Conservation (phyloP, 2,113 vertebrate species). For the Eurystomus gularis region DNA sequence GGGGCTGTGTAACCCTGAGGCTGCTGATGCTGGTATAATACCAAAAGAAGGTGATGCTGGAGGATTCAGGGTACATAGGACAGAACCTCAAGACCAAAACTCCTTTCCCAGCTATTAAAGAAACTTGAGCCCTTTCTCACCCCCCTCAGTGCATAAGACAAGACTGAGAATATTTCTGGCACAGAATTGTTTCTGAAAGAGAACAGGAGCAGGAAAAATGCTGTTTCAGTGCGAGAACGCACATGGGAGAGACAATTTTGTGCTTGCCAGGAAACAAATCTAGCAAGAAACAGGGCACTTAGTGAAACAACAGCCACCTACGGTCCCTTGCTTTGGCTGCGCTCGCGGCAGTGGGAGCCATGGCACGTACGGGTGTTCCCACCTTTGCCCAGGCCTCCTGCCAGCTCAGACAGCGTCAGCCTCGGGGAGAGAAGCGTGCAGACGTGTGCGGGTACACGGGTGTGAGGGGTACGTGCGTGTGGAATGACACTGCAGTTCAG, state of each 20-base stretch:
- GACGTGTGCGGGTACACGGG: accelerated
- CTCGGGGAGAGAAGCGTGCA: neutral
- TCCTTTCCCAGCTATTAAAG: neutral
- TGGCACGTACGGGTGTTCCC: accelerated
- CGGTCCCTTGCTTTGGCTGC: neutral
- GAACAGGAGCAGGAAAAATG: neutral
- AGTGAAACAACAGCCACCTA: neutral
- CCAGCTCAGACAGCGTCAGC: neutral
- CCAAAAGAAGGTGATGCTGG: neutral
- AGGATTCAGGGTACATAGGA: neutral
- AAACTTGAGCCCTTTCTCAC: neutral
- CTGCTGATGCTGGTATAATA: neutral
- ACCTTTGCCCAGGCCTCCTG: neutral
- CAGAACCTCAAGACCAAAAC: neutral
- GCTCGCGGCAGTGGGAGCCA: neutral
- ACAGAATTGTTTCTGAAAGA: neutral
- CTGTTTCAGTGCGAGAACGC: neutral
- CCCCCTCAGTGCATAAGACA: neutral
- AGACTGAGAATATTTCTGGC: neutral
- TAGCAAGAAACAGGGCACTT: neutral
- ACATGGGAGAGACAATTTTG: neutral
- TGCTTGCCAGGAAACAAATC: neutral
- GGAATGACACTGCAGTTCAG: neutral
- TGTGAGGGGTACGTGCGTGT: neutral
- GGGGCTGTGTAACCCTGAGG: neutral